phyloP scores from a whole-genome alignment of 2,113 vertebrate species.

The Lagopus leucura region DNA sequence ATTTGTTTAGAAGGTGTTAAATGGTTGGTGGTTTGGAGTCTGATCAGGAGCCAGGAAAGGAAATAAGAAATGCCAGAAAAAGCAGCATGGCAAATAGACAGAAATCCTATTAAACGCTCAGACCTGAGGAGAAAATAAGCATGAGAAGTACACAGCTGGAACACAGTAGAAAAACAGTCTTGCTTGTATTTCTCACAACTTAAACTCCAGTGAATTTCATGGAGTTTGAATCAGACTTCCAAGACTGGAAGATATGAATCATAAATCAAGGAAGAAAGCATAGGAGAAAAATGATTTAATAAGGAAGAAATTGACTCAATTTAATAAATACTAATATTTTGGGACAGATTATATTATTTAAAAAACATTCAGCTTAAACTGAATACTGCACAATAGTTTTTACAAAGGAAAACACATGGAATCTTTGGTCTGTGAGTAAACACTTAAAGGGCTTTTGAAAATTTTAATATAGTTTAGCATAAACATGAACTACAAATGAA shows the following conservation, averaged over 20 bases:
- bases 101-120: slow-evolving; percentile 50
- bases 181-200: neutral
- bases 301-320: neutral
- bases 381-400: neutral
- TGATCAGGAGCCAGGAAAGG: neutral
- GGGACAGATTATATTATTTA: neutral
- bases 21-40: neutral
- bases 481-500: neutral
- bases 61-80: slow-evolving; percentile 51
- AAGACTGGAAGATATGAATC: neutral
- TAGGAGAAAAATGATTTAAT: neutral
- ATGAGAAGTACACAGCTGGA: neutral
- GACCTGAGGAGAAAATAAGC: slow-evolving; percentile 26
- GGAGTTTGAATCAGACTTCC: neutral
- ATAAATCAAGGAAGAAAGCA: neutral
- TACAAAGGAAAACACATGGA: neutral
- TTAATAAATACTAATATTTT: slow-evolving; percentile 3
- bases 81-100: slow-evolving; percentile 11
- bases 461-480: neutral
- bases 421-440: neutral
- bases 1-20: slow-evolving; percentile 9
- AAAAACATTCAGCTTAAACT: neutral
- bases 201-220: neutral
- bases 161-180: neutral
- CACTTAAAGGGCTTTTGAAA: neutral